Evolutionary conservation across 2,113 vertebrate genomes (phyloP), one percentile per base, ranked within the genome.

Genomic region (Mohoua ochrocephala): DNA sequence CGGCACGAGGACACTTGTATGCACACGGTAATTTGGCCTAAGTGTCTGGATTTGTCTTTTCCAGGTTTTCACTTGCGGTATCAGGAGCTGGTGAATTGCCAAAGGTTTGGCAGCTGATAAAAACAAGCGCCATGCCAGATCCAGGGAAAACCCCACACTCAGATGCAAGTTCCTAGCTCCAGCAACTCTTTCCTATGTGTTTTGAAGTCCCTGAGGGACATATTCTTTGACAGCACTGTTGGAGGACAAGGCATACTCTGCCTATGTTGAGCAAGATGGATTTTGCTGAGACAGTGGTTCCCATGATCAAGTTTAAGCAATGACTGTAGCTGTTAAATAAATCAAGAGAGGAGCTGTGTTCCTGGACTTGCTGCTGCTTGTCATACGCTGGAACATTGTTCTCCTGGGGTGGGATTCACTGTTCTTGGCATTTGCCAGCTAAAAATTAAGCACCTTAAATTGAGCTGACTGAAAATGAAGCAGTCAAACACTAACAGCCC

Each of bases 271-370:
- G 69, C 89, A 84, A 91, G 52, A 60, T 28, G 24, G 30, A 74
- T 95, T 95, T 93, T 95, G 95, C 96, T 96, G 95, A 96, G 86
- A n/a, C 91, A 94, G 91, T 56, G 65, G 65, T 96, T 97, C 93
- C 84, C 91, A 78, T 95, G 60, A 84, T 89, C 86, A 92, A 78
- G 84, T 92, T 84, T 81, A 73, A 92, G 87, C 64, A 59, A 64
- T 68, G 74, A 54, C 86, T 52, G 44, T 54, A 75, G 91, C 65
- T 2, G 13, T 91, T 95, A 78, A 87, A 90, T 80, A 92, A 92
- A 92, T 93, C 71, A 91, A 92, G 86, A 59, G 19, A 47, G 65
- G 83, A 93, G 84, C 42, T 63, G 13, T 89, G 83, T 28, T 95
- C 80, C 52, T 28, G 31, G 80, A 63, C 95, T 84, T 95, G 95